A percentile compares a stretch with the other conserved stretches of the same genome.
Evolutionary conservation across 2,888 invertebrate species (phyloP).

Genomic region (Patella ulyssiponensis): DNA sequence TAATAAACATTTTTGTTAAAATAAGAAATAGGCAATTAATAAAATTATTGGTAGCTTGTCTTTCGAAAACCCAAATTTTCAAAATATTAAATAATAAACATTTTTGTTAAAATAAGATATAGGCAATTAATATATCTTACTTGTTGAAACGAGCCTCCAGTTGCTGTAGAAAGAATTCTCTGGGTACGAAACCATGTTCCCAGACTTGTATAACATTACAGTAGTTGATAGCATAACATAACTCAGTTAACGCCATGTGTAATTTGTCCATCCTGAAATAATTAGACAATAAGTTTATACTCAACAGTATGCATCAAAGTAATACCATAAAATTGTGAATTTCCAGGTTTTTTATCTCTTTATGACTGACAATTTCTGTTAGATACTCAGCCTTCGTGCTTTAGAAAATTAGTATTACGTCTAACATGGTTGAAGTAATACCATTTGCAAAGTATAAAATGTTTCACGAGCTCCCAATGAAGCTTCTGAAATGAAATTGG

Average conservation of each 20-base stretch:
- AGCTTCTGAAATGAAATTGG: too few relatives aligned
- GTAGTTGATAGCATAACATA: conserved; percentile 97
- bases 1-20: too few relatives aligned
- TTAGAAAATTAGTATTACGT: too few relatives aligned
- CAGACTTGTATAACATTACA: conserved; percentile 97
- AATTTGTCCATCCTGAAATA: conserved; percentile 89
- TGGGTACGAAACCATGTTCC: conserved; percentile 98
- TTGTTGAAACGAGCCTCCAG: conserved; percentile 82
- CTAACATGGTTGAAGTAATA: too few relatives aligned
- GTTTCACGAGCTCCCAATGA: too few relatives aligned
- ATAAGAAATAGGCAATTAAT: too few relatives aligned
- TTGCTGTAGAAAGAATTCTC: conserved; percentile 97
- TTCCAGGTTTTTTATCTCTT: too few relatives aligned
- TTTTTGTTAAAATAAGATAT: background rate
- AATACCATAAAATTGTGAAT: background rate
- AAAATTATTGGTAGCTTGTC: too few relatives aligned
- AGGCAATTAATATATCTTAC: conserved; percentile 49
- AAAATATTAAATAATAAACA: background rate
- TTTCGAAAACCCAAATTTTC: background rate
- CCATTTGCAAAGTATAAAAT: too few relatives aligned
- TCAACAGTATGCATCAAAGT: background rate
- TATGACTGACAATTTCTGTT: too few relatives aligned
- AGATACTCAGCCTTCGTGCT: too few relatives aligned
- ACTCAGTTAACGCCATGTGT: conserved; percentile 97
- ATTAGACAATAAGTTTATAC: background rate